Evolutionary conservation across 2,113 vertebrate species (phyloP).

Genomic region (Colistium nudipinnis): DNA sequence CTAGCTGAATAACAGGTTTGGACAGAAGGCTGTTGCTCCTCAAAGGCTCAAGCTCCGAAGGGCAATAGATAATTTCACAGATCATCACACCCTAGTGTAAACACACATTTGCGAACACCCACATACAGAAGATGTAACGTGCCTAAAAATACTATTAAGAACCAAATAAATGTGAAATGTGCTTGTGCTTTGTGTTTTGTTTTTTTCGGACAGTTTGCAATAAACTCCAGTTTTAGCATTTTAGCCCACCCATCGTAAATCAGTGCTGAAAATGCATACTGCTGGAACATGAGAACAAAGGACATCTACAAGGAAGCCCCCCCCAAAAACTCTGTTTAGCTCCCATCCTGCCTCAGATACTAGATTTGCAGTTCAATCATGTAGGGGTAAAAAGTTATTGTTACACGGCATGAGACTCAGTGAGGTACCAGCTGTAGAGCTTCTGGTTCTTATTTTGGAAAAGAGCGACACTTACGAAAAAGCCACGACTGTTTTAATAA

Average conservation of each 20-base stretch:
- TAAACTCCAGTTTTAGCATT: background rate
- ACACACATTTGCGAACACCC: conserved; percentile 23
- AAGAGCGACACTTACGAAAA: background rate
- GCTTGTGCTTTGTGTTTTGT: background rate
- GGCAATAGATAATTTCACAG: conserved; percentile 66
- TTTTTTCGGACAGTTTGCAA: background rate
- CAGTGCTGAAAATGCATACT: background rate
- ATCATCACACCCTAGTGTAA: conserved; percentile 55
- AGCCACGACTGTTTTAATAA: background rate
- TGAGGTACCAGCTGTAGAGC: background rate
- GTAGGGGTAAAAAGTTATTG: too few relatives aligned
- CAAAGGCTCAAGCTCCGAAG: conserved; percentile 50
- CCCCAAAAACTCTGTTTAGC: too few relatives aligned
- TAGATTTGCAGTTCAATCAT: too few relatives aligned
- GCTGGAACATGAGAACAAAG: background rate
- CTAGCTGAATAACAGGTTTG: conserved; percentile 47
- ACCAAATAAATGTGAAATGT: background rate
- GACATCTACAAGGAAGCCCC: too few relatives aligned
- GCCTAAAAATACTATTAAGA: background rate
- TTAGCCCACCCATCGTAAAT: background rate
- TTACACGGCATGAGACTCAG: background rate
- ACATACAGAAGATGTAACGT: background rate
- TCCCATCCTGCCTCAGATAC: too few relatives aligned
- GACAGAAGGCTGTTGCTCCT: conserved; percentile 62
- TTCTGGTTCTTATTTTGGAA: background rate